Evolutionary conservation across 2,113 vertebrate species (phyloP).

Genomic region (Benthochromis sp.): DNA sequence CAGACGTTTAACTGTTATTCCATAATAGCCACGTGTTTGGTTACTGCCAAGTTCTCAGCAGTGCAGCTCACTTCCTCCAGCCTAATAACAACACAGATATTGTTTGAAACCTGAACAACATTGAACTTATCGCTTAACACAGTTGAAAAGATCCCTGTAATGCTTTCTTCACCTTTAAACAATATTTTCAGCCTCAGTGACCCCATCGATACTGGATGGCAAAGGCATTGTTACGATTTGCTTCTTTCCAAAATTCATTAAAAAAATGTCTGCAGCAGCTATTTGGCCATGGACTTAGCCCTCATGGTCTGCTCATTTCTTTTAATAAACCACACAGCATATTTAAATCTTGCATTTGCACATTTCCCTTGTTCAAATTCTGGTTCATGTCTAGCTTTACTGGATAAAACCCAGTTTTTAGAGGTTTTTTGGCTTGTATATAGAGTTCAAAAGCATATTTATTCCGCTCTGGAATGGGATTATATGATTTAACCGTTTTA

Average conservation of each 20-base stretch:
- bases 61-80: neutral
- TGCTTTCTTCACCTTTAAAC: neutral
- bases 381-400: neutral
- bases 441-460: neutral
- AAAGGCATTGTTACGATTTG: neutral
- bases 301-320: neutral
- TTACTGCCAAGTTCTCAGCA: neutral
- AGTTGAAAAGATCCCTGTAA: neutral
- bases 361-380: neutral
- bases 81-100: neutral
- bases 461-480: neutral
- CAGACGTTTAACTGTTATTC: neutral
- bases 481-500: neutral
- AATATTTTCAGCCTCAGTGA: neutral
- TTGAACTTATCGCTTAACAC: neutral
- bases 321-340: neutral
- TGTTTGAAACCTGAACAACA: neutral
- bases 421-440: neutral
- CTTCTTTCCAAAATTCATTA: neutral
- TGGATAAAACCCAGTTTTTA: neutral
- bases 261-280: neutral
- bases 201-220: neutral
- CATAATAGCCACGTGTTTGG: neutral
- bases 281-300: neutral
- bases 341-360: neutral